Evolutionary conservation across 1,140 invertebrate species (phyloP), one percentile per base, ranked within the genome.

Genomic region (Procambarus virginalis): DNA sequence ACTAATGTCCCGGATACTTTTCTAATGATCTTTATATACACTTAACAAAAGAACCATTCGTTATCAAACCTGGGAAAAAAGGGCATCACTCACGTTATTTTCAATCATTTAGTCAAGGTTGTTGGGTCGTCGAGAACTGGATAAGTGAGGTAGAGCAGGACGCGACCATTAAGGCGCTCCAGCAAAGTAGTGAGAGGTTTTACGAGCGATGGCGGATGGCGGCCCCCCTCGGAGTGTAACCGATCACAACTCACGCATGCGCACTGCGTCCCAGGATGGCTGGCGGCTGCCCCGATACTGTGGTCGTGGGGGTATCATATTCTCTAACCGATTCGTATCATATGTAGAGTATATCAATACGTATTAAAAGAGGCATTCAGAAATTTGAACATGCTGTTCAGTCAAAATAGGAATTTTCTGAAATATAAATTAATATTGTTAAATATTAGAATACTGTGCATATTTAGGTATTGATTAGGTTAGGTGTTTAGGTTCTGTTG

Each of bases 151-250:
- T 73, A n/a, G 68, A 34, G 22, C 6, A 73, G 68, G 20, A 73
- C 5, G 22, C 20, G 68, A 8, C 68, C 68, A 73, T 73, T 34
- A 73, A 73, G n/a, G n/a, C 34, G 68, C 34, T 73, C 34, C 68
- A 73, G 68, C 22, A 73, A 73, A 73, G 68, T 73, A 73, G n/a
- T 73, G 68, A 73, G 68, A 34, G 68, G 14, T 22, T 73, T 73
- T 73, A 73, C 68, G 68, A 73, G n/a, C 68, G 68, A 34, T 73
- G 68, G 68, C 14, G 68, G 68, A 34, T 73, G 68, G 68, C 68
- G n/a, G 20, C 68, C 51, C 34, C 51, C 68, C 68, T 73, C 68
- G n/a, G 68, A 73, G 68, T 73, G 68, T 73, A 73, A 73, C 68
- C 68, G 68, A 73, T 73, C 68, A 73, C 68, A 22, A 73, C 68